Base-by-base conservation (phyloP, 2,888 invertebrate species). In the Portevinia maculata region DNA sequence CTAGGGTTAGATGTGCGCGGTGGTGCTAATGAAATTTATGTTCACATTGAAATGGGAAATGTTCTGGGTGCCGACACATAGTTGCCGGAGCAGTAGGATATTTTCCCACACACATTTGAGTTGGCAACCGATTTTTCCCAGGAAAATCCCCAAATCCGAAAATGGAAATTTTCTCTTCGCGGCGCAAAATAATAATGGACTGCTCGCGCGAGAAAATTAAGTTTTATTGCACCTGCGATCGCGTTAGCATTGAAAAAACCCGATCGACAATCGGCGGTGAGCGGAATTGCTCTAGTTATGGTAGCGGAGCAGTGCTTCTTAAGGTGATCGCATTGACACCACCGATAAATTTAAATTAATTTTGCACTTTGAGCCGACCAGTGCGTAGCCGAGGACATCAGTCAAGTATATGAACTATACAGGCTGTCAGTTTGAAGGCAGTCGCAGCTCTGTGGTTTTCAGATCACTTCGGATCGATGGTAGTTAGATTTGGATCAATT, bases 11-110 rank as follows among this genome's bases (percentile, higher is more conserved):
- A 48, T 15, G 21, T 8, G 6, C 24, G 19, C 30, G 34, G 28
- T 39, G 52, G 79, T 79, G 81, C 70, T 81, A 81, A 81, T 81
- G 81, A 81, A 81, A 81, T 81, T 81, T 81, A 76, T 81, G 81
- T 76, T 81, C 81, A 17, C 76, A 76, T 81, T 76, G 76, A 71
- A 75, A 75, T 62, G 53, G 52, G 59, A 75, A 53, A 67, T 37
- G 67, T 79, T 74, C 79, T 71, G 32, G 73, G 44, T 57, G 64
- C 57, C 28, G 65, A 30, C 57, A 15, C 17, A 17, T 7, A 11
- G 24, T 5, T 5, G 24, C 24, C 46, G 7, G 19, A n/a, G 17
- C 11, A 34, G 57, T 75, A 69, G 79, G 67, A 70, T 34, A 71
- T 67, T 78, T 83, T 78, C 83, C 83, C 83, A 83, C 83, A 78